A percentile compares a stretch with the other conserved stretches of the same genome.
These are phyloP conservation scores for Illadopsis cleaveri DNA, from an alignment of 2,113 vertebrate genomes.

Conservation along the genomic window DNA sequence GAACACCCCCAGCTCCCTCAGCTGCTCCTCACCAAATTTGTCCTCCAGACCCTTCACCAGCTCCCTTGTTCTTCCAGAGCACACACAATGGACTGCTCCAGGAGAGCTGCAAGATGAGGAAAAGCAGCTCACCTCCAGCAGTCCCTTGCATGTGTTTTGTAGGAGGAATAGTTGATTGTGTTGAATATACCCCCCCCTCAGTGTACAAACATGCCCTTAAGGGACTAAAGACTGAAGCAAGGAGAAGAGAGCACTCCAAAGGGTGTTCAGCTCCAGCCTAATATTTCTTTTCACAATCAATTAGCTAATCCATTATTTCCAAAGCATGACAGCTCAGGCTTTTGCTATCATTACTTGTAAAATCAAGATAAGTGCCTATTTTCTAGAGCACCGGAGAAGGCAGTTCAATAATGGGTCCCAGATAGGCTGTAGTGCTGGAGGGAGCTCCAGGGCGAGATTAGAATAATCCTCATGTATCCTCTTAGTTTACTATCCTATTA, in stretches of 20 bases:
- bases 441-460: slow-evolving; percentile 51
- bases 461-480: slow-evolving; percentile 43
- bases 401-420: not conserved
- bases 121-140: not conserved
- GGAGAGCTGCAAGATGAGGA: not conserved
- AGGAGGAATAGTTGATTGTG: not conserved
- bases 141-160: not conserved
- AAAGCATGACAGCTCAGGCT: not conserved
- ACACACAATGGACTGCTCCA: not conserved
- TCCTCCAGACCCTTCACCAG: not conserved
- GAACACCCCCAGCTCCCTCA: not conserved
- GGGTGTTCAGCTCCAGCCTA: not conserved
- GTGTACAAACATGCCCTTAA: not conserved
- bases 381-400: slow-evolving; percentile 31
- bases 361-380: slow-evolving; percentile 55
- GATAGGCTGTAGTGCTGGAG: not conserved
- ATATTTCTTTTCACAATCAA: slow-evolving; percentile 12
- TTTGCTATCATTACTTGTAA: slow-evolving; percentile 29
- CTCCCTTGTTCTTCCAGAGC: not conserved
- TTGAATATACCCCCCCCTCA: accelerated
- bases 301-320: slow-evolving; percentile 30
- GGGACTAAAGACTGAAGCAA: not conserved
- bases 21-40: not conserved
- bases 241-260: not conserved
- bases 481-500: slow-evolving; percentile 49